A percentile compares a stretch with the other conserved stretches of the same genome.
Evolutionary conservation across 2,797 vertebrate species (phyloP).

Genomic region (Huso huso): DNA sequence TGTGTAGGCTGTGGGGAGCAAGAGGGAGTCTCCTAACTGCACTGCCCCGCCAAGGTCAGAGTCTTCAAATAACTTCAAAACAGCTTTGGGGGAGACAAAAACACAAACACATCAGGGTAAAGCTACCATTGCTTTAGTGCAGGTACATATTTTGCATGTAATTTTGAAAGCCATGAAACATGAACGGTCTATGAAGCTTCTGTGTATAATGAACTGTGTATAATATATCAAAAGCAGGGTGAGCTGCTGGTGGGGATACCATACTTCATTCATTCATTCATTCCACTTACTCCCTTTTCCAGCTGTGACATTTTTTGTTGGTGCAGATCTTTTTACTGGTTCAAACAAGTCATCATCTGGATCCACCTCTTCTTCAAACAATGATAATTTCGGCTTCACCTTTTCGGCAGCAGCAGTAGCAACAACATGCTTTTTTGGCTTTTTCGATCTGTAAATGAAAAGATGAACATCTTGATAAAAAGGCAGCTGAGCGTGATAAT

Average conservation of each 20-base stretch:
- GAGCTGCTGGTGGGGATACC: too few relatives aligned
- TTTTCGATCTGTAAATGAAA: constrained; percentile 47
- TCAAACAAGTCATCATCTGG: constrained; percentile 52
- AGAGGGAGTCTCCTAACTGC: constrained; percentile 54
- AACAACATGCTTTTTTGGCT: constrained; percentile 36
- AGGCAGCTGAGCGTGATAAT: too few relatives aligned
- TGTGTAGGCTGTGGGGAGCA: constrained; percentile 46
- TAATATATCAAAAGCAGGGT: too few relatives aligned
- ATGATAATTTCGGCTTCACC: constrained; percentile 37
- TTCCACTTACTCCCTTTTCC: constrained; percentile 46
- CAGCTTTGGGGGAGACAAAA: constrained; percentile 21
- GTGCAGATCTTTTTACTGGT: constrained; percentile 23
- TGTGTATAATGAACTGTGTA: too few relatives aligned
- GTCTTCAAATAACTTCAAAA: constrained; percentile 66
- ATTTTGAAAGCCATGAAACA: too few relatives aligned
- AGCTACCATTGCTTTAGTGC: too few relatives aligned
- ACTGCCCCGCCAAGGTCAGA: constrained; percentile 62
- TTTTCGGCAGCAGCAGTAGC: constrained; percentile 10
- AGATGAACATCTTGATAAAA: background rate
- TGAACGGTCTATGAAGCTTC: too few relatives aligned
- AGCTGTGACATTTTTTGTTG: constrained; percentile 11
- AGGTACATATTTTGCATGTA: too few relatives aligned
- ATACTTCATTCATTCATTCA: too few relatives aligned
- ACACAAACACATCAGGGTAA: too few relatives aligned
- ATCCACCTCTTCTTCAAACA: constrained; percentile 62